phyloP scores from a whole-genome alignment of 1,140 invertebrate species.

The Caenorhabditis brenneri region DNA sequence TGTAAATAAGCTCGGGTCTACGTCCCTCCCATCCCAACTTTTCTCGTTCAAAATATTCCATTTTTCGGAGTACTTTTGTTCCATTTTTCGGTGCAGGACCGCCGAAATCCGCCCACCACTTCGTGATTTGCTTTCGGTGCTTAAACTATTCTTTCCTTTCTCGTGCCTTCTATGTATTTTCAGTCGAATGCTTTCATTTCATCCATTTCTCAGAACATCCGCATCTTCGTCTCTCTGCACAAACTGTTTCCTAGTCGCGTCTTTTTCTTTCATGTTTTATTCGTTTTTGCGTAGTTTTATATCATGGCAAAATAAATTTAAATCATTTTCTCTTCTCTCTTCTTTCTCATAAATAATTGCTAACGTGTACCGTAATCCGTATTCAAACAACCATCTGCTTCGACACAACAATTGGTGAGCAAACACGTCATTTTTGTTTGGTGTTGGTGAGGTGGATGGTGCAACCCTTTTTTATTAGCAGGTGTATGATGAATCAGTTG shows the following conservation, averaged over 20 bases:
- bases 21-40: not conserved
- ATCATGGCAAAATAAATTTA: not conserved
- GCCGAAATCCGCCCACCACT: conserved; percentile 12
- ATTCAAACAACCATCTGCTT: conserved; percentile 14
- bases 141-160: not conserved
- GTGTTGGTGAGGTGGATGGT: not conserved
- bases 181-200: conserved; percentile 32
- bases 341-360: conserved; percentile 23
- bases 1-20: conserved; percentile 32
- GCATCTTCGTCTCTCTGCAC: conserved; percentile 9
- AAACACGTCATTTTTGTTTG: conserved; percentile 32
- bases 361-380: conserved; percentile 31
- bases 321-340: not conserved
- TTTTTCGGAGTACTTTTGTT: conserved; percentile 33
- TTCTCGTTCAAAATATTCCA: not conserved
- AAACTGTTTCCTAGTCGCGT: conserved; percentile 7
- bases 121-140: conserved; percentile 41
- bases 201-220: conserved; percentile 24
- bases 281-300: not conserved
- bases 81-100: conserved; percentile 10
- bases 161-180: conserved; percentile 40
- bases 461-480: conserved; percentile 36
- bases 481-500: conserved; percentile 9
- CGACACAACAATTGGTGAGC: conserved; percentile 24
- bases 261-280: not conserved